phyloP scores from a whole-genome alignment of 2,888 invertebrate species.

The Heliconius ethilla region DNA sequence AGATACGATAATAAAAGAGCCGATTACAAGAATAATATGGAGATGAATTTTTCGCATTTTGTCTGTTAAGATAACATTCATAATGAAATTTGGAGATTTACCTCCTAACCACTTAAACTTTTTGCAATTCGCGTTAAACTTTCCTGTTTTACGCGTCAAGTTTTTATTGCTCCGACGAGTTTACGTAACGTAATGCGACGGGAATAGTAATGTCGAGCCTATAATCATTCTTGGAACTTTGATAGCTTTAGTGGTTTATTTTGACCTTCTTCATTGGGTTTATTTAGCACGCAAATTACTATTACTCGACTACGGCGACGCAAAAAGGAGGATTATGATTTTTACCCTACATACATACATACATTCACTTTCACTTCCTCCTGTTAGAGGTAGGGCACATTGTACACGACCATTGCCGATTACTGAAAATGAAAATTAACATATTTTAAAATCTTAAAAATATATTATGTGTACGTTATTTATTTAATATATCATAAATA shows the following conservation, averaged over 20 bases:
- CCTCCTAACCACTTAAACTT: conserved; percentile 51
- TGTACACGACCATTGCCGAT: too few species aligned
- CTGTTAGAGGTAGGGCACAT: too few species aligned
- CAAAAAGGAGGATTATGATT: too few species aligned
- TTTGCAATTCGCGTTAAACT: conserved; percentile 51
- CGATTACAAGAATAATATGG: conserved; percentile 17
- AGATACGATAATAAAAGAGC: conserved; percentile 3
- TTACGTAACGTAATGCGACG: conserved; percentile 48
- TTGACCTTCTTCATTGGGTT: conserved; percentile 29
- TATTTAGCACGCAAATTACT: conserved; percentile 16
- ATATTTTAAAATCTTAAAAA: too few species aligned
- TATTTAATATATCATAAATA: too few species aligned
- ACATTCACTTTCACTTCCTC: too few species aligned
- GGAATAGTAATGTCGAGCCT: conserved; percentile 45
- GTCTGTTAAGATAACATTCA: conserved; percentile 39
- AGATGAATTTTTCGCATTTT: conserved; percentile 31
- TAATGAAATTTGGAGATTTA: conserved; percentile 50
- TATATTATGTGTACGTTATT: too few species aligned
- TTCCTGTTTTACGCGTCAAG: conserved; percentile 52
- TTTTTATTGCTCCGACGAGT: conserved; percentile 49
- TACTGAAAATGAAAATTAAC: too few species aligned
- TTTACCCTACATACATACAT: too few species aligned
- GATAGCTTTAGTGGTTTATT: conserved; percentile 42
- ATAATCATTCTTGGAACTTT: conserved; percentile 42
- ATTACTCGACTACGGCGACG: background rate